Base-by-base conservation (phyloP, 2,797 vertebrate genomes). In the Pterois miles region DNA sequence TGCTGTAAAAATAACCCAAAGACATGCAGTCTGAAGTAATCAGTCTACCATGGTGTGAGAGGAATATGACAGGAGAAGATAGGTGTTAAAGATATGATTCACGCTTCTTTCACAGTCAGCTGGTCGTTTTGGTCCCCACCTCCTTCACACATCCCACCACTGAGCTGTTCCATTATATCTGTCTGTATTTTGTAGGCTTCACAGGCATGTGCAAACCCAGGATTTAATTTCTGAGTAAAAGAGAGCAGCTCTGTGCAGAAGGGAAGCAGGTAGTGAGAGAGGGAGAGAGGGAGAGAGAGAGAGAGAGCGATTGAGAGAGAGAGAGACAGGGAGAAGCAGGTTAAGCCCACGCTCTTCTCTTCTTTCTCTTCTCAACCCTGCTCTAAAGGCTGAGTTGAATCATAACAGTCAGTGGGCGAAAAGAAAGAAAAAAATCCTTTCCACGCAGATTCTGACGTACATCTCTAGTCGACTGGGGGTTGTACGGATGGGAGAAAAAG, bases 91-190 rank as follows among this genome's bases (percentile, higher is more conserved):
- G 79, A 87, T 40, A 80, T 91, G 91, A 91, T 84, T 93, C 90
- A 92, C 48, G 58, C 87, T 84, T 83, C 56, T 82, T 89, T 91
- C 76, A 71, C 92, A 87, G 89, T 91, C 86, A 81, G 74, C 86
- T 90, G 89, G 76, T 91, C 67, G 36, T 88, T 91, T 91, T 27
- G 66, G 85, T 88, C 79, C 86, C 89, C 86, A 85, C 84, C 87
- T 90, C 86, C 82, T 87, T 92, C 87, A 91, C 90, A 93, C 92
- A 80, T 93, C 90, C 91, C 89, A 93, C 92, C 78, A 83, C 83
- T 80, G 90, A 92, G 90, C 90, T 92, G 90, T 89, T 92, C 78
- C 84, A 65, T 78, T 86, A 77, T 87, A 69, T 86, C 83, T 84
- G 86, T 82, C 86, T 75, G 72, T 71, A 77, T 81, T 69, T 82